Base-by-base conservation (phyloP, 2,113 vertebrate species). In the Mola mola region DNA sequence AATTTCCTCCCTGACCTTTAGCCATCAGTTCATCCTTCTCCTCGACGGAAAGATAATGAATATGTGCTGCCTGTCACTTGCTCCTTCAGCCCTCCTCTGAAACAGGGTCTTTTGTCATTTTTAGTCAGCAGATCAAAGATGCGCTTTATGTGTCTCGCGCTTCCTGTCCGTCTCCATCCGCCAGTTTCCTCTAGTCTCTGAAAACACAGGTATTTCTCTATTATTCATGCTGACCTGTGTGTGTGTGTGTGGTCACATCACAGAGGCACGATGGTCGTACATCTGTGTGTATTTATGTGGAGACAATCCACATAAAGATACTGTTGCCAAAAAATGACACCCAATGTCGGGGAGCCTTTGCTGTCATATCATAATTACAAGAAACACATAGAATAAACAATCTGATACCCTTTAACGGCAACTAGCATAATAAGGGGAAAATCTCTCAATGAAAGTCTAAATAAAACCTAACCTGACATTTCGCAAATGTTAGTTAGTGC, bases 81-180 rank as follows among this genome's bases (percentile, higher is more conserved):
- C 43, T 69, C 36, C 33, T 58, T 52, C 47, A 15, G 3, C 16
- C 13, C 24, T 43, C 22, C 33, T 41, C 59, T 72, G 38, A 19
- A 26, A 57, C 64, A 53, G 60, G 67, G 62, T 75, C 34, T 68
- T 71, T 31, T 24, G 69, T 66, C 67, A 49, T 48, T 81, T 79
- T 76, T 55, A 69, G 62, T 64, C 40, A 19, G 56, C 13, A 12
- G 60, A 82, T 85, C 72, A 83, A 83, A 79, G 73, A 56, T 22
- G 24, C 16, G 17, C 17, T 72, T 24, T n/a, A 40, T 67, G 17
- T 44, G 28, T 38, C 51, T 53, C 29, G 24, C 46, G 47, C 29
- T 62, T 44, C 9, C 44, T 46, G 66, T 61, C 74, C 38, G 29
- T 67, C 74, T 59, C 72, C 55, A 65, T 79, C 61, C 51, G 70